Base-by-base conservation (phyloP, 1,140 invertebrate species). In the Rhyacophila brunnea region DNA sequence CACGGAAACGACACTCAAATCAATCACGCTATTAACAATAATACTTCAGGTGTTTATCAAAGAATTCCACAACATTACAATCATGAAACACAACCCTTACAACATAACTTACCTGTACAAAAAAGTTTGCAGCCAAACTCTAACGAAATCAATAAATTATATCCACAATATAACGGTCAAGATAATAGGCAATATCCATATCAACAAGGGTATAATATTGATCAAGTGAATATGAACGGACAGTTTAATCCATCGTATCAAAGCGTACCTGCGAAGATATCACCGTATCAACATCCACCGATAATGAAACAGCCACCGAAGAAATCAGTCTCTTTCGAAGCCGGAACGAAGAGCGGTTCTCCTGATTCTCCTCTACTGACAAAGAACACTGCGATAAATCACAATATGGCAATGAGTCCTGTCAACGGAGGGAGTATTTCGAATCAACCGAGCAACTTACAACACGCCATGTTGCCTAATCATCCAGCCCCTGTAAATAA, bases 251-350 rank as follows among this genome's bases (percentile, higher is more conserved):
- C 55, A 1, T 60, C 62, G 6, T 68, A 70, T 66, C 67, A 70
- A 53, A 55, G 62, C 18, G 55, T 65, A 5, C 61, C 66, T 4
- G 45, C 47, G 19, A 46, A 48, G 38, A 38, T 34, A 62, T 44
- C 63, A 44, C 73, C 81, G 0, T 85, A 85, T 52, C 81, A 83
- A 61, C 81, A 78, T 64, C 69, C 82, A 20, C 75, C 80, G 6
- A 70, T 74, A 7, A 71, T 80, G 0, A 84, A 83, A 42, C 75
- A 78, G 59, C 73, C 75, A 50, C 75, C 80, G 55, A 85, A 86
- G 63, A 87, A 88, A 67, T 81, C 79, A 23, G 85, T 87, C 0
- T 85, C 84, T 40, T 87, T 88, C 53, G 85, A 87, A 65, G 78
- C 83, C 0, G 82, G 83, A 1, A 84, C 83, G 0, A 87, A 88